Base-by-base conservation (phyloP, 2,888 invertebrate genomes). In the Alcis repandata region DNA sequence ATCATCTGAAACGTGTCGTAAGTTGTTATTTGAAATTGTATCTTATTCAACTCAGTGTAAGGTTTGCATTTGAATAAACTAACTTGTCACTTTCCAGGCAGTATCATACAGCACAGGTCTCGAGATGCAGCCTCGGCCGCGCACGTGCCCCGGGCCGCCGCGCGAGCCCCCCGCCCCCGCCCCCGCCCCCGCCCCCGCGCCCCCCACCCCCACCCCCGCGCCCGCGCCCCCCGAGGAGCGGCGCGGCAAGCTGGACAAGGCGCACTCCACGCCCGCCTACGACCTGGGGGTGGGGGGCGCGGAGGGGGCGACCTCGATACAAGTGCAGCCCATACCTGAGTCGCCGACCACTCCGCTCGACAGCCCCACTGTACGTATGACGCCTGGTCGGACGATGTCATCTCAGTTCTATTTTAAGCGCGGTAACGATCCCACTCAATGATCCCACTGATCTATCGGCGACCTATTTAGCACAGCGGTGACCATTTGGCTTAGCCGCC, bases 211-310 rank as follows among this genome's bases (percentile, higher is more conserved):
- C 88, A 91, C 74, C 63, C 68, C 60, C 67, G 38, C 46, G 40
- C 62, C 60, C 59, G 33, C 22, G 66, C 52, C 63, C 43, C 54
- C 60, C 48, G 66, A 63, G 40, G 68, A 67, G 63, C 62, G 64
- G 11, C 85, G 87, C 15, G 88, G 80, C 66, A 94, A 95, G 70
- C 89, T 97, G 56, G 97, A 97, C 89, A 97, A 97, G 88, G 96
- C 96, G 76, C 95, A 96, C 84, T 97, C 97, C 73, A 96, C 97
- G n/a, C 97, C 97, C 1, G 96, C 97, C 0, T 97, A 97, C 86
- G 97, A 97, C 86, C 92, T 94, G 51, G 94, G 88, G 61, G 91
- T 10, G 49, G 10, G 15, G 41, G 41, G 17, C 7, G 41, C 41
- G 1, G 2, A 11, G 36, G 11, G 36, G 22, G 22, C 76, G 10